phyloP scores from a whole-genome alignment of 2,797 vertebrate species.

The Megaceryle alcyon region DNA sequence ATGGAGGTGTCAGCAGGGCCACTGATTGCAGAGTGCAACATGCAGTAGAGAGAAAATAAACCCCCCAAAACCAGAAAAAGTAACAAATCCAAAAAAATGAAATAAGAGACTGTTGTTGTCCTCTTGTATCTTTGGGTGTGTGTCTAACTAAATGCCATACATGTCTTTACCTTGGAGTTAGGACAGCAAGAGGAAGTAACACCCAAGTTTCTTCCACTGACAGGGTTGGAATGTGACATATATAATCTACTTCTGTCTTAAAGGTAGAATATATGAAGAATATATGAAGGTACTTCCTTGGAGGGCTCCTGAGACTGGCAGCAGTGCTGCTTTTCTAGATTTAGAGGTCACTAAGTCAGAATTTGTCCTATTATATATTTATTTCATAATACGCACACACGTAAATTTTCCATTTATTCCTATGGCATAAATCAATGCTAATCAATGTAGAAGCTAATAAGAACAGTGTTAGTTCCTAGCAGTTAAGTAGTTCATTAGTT shows the following conservation, averaged over 20 bases:
- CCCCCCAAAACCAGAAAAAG: neutral
- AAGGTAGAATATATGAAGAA: neutral
- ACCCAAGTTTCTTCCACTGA: neutral
- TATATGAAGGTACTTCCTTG: neutral
- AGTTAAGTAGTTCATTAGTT: slow-evolving; percentile 53
- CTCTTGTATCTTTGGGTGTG: neutral
- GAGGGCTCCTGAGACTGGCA: neutral
- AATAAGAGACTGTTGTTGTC: neutral
- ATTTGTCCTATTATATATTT: slow-evolving; percentile 18
- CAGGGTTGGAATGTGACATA: neutral
- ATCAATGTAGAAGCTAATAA: slow-evolving; percentile 49
- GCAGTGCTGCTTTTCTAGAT: neutral
- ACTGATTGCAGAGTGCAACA: no score
- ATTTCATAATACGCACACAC: neutral
- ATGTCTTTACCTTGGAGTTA: neutral
- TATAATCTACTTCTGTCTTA: neutral
- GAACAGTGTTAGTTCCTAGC: slow-evolving; percentile 31
- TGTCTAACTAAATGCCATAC: neutral
- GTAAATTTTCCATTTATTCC: slow-evolving; percentile 25
- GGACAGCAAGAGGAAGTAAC: neutral
- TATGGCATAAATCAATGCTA: slow-evolving; percentile 33
- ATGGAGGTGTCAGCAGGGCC: neutral
- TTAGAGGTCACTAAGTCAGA: slow-evolving; percentile 11
- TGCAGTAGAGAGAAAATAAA: neutral
- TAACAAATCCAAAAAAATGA: neutral